Evolutionary conservation across 1,140 invertebrate genomes (phyloP).

Genomic region (Drosophila santomea): DNA sequence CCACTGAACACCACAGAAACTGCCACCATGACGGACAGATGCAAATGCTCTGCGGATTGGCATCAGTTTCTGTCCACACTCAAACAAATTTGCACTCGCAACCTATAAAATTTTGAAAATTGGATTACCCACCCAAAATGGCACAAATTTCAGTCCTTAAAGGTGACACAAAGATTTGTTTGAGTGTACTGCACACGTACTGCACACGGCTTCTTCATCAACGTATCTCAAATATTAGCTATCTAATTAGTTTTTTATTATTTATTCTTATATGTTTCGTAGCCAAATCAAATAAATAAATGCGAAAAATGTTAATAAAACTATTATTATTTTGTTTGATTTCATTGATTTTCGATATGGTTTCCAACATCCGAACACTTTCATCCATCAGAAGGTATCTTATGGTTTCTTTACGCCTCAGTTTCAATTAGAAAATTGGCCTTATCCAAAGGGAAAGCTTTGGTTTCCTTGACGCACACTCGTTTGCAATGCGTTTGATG

Average conservation of each 20-base stretch:
- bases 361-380: constrained; percentile 45
- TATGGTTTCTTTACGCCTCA: constrained; percentile 32
- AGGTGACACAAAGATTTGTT: constrained; percentile 1
- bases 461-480: constrained; percentile 75
- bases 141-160: too few relatives aligned
- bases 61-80: constrained; percentile 30
- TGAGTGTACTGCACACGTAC: constrained; percentile 29
- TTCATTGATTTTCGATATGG: not conserved
- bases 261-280: constrained; percentile 19
- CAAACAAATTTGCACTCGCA: not conserved
- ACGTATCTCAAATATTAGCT: constrained; percentile 30
- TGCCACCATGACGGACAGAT: constrained; percentile 32
- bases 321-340: constrained; percentile 20
- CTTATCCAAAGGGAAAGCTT: constrained; percentile 48
- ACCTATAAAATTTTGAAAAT: too few relatives aligned
- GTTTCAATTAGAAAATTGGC: constrained; percentile 63
- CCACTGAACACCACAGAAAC: constrained; percentile 15
- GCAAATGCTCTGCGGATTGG: constrained; percentile 29
- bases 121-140: too few relatives aligned
- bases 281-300: constrained; percentile 27
- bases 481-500: constrained; percentile 81
- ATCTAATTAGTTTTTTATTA: constrained; percentile 3
- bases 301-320: constrained; percentile 1
- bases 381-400: constrained; percentile 20
- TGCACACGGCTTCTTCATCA: constrained; percentile 54